Conservation (phyloP, 1,140 invertebrate species). For the Paraescarpia echinospica region DNA sequence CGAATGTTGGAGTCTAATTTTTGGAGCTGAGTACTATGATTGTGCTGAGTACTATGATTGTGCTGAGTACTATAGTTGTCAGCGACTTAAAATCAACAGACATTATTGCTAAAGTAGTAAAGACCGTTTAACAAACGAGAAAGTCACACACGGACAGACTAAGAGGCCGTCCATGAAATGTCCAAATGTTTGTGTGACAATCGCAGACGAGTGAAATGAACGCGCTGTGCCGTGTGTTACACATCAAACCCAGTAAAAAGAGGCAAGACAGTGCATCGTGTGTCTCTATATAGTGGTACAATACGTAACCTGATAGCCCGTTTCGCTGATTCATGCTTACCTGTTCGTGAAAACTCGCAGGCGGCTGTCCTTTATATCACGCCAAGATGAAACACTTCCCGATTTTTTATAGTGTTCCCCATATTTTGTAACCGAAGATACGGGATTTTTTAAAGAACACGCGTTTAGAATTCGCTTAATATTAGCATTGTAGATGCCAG, state of each 20-base stretch:
- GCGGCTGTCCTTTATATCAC: neutral
- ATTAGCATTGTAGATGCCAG: neutral
- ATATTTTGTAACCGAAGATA: neutral
- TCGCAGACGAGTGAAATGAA: neutral
- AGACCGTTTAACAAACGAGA: neutral
- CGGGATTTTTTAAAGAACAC: neutral
- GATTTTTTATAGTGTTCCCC: neutral
- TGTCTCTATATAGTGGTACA: neutral
- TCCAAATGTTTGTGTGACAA: neutral
- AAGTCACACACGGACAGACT: neutral
- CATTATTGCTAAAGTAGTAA: neutral
- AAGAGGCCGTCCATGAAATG: neutral
- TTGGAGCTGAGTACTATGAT: neutral
- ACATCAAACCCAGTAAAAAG: neutral
- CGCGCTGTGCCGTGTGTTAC: neutral
- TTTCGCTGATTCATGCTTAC: neutral
- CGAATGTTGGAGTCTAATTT: neutral
- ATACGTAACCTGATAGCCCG: neutral
- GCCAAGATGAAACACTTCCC: neutral
- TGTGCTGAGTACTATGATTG: too few relatives aligned
- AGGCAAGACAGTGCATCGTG: neutral
- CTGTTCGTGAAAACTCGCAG: neutral
- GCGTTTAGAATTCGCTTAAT: neutral
- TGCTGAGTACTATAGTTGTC: too few relatives aligned
- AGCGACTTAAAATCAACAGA: neutral